These are phyloP conservation scores for Drosophila rhopaloa DNA, from an alignment of 1,140 invertebrate genomes.

Conservation along the genomic window DNA sequence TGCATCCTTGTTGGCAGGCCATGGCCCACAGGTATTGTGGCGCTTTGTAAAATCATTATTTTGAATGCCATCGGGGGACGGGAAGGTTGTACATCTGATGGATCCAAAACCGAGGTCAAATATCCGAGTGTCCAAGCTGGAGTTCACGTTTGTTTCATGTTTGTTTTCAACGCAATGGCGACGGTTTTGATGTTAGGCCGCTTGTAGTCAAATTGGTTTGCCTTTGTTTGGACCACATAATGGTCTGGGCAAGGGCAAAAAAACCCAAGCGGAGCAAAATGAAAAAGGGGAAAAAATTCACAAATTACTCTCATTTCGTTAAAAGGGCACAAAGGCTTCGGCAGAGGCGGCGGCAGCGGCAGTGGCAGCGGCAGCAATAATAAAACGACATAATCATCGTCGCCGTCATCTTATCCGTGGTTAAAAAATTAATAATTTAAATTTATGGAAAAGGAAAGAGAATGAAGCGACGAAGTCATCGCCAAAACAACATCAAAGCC, in stretches of 20 bases:
- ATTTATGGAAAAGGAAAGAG: conserved; percentile 80
- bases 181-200: conserved; percentile 75
- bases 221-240: conserved; percentile 67
- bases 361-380: conserved; percentile 56
- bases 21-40: conserved; percentile 3
- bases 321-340: conserved; percentile 74
- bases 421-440: conserved; percentile 82
- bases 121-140: conserved; percentile 10
- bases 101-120: conserved; percentile 11
- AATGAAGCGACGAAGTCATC: conserved; percentile 79
- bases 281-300: conserved; percentile 73
- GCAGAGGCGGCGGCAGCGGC: conserved; percentile 14
- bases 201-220: conserved; percentile 76
- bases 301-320: conserved; percentile 81
- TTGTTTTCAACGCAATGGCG: conserved; percentile 58
- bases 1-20: not conserved
- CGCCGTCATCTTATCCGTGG: conserved; percentile 79
- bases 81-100: not conserved
- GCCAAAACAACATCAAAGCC: conserved; percentile 76
- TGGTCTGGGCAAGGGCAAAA: conserved; percentile 36
- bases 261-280: conserved; percentile 35
- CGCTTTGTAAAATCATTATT: conserved; percentile 5
- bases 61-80: not conserved
- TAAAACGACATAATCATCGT: conserved; percentile 82
- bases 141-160: conserved; percentile 49